Base-by-base conservation (phyloP, 2,113 vertebrate species). In the Neolamprologus falcicula region DNA sequence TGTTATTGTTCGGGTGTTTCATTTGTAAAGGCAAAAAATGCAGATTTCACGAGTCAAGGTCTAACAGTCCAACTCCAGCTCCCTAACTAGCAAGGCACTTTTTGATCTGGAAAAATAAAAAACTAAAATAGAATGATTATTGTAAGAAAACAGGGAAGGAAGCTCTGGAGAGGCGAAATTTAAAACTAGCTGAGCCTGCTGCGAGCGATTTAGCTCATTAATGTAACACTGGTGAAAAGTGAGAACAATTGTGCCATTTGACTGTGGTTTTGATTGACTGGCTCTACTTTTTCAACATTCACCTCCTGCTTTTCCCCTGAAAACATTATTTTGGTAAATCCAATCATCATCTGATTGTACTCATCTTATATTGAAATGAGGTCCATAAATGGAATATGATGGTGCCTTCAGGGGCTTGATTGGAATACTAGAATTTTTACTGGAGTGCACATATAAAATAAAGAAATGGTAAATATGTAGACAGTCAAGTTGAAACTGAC, bases 71-170 rank as follows among this genome's bases (percentile, higher is more conserved):
- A 88, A 76, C 66, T 54, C 80, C 5, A 17, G 61, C 86, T 68
- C 45, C 33, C 54, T 54, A 28, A 80, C 54, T n/a, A 66, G 76
- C 11, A 28, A 89, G 83, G 88, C 85, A 89, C 91, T 63, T 85
- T 87, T 55, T 86, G 80, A 85, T 82, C 57, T 82, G n/a, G 35
- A 66, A 50, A 76, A 76, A 11, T 17, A 31, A 76, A 47, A 76
- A 26, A 26, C 21, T 0, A 24, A 86, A 71, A 68, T 90, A 93
- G 86, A 94, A 91, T 83, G 83, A 76, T 86, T 73, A 83, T 89
- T 92, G 76, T 7, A 73, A 71, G 89, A 26, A 82, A 87, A 24
- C 76, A 53, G 33, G 33, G 33, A 50, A 76, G 31, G 16, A 40
- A 68, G 61, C 7, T 31, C 45, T 78, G 53, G 13, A 50, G 1